Base-by-base conservation (phyloP, 53 echinoderm and acorn worm species). In the Mesocentrotus franciscanus region DNA sequence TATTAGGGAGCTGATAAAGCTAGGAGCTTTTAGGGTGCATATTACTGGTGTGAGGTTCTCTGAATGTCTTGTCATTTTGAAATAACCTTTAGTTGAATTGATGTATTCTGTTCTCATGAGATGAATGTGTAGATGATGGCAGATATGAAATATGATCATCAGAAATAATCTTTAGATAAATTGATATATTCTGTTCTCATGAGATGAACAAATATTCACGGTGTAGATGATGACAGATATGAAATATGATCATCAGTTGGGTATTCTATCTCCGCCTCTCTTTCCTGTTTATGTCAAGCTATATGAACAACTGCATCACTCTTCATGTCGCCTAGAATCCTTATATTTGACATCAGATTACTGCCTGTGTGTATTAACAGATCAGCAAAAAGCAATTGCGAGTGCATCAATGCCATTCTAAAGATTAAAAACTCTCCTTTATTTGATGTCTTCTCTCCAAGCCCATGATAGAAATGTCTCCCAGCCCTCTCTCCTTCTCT, bases 141-240 rank as follows among this genome's bases (percentile, higher is more conserved):
- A 79, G 79, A 79, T 72, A 72, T 79, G 79, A 79, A 79, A 79
- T 79, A 79, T 79, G 79, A 79, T 79, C 79, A 35, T 79, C 79
- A 79, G 39, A n/a, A n/a, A n/a, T n/a, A n/a, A n/a, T n/a, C 79
- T 35, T 9, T 39, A 79, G 79, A 79, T 79, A 18, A 17, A 79
- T 79, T 79, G 39, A 39, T 79, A 17, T 79, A 36, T 79, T 79
- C 35, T 79, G 35, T 39, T 79, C 39, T 12, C 18, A 39, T 32
- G 39, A 75, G 79, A 79, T 79, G 79, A 79, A 79, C 79, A 79
- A 79, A 35, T 79, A 79, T 4, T 79, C 79, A 79, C 32, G 39
- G 17, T 4, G 39, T 15, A 39, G 36, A 16, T 35, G 79, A 79
- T 79, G 79, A 79, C 79, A 79, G 79, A 79, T 72, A 72, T 79